phyloP scores from a whole-genome alignment of 2,113 vertebrate genomes.

The Menura novaehollandiae region DNA sequence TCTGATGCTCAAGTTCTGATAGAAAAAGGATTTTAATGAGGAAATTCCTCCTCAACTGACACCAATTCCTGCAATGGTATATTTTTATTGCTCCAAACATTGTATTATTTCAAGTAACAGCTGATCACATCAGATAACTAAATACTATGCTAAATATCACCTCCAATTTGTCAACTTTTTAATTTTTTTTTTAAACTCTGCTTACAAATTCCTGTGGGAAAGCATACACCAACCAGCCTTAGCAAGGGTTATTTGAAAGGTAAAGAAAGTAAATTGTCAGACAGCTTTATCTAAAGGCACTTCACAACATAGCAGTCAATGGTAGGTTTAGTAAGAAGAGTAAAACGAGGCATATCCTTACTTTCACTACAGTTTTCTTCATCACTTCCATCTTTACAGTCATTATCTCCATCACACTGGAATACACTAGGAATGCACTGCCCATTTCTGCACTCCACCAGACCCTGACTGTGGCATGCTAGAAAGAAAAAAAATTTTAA shows the following conservation, averaged over 20 bases:
- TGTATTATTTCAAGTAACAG: not conserved
- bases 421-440: conserved; percentile 90
- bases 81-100: not conserved
- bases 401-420: conserved; percentile 89
- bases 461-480: conserved; percentile 91
- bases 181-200: not conserved
- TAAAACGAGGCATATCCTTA: conserved; percentile 29
- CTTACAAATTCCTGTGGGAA: not conserved
- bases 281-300: not conserved
- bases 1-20: not conserved
- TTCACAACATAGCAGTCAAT: not conserved
- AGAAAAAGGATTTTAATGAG: not conserved
- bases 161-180: not conserved
- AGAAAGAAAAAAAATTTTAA: not conserved
- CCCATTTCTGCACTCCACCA: conserved; percentile 86
- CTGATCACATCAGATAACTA: not conserved
- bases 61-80: not conserved
- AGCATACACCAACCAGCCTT: not conserved
- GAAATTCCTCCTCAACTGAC: not conserved
- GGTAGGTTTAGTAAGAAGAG: not conserved
- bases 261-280: not conserved
- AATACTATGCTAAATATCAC: not conserved
- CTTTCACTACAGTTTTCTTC: conserved; percentile 82
- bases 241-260: not conserved
- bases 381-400: conserved; percentile 93